Base-by-base conservation (phyloP, 1,140 invertebrate genomes). In the Scaptomyza hsui region DNA sequence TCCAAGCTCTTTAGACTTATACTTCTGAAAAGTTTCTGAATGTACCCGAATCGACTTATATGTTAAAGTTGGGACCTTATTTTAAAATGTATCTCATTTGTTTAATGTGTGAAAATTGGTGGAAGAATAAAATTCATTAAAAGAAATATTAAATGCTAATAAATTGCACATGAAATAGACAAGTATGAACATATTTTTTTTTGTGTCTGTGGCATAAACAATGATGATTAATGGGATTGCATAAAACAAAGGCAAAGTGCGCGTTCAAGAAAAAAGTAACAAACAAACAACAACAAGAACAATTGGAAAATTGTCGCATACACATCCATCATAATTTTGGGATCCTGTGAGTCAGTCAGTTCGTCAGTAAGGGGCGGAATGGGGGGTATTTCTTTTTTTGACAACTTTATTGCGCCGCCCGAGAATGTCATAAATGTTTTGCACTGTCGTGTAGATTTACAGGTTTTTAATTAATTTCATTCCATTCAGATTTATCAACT, bases 381-480 rank as follows among this genome's bases (percentile, higher is more conserved):
- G 26, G 9, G 26, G 7, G 6, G 2, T 29, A 2, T 26, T 29
- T 9, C 6, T 3, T 7, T 10, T 29, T 45, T 72, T 79, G 80
- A 79, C 72, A 85, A 85, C 41, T 70, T 86, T 88, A 88, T 75
- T 67, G 74, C 63, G 65, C 61, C 61, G 65, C 19, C 44, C 48
- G 57, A n/a, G 52, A 71, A 56, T 69, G 68, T 49, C 65, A 64
- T 61, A 63, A 59, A 75, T 56, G 41, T 32, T 71, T 45, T 59
- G 44, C 44, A 35, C 5, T 63, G 48, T 26, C 29, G 18, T 24
- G 45, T 16, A 79, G 80, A 85, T 82, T 88, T 88, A 88, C 82
- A 88, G 83, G 75, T 69, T 88, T 88, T 88, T 88, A 88, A 88
- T 88, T 88, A 82, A 88, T 88, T 78, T 88, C 75, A 85, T 85